Conservation (phyloP, 2,888 invertebrate species). For the Willowsia nigromaculata region DNA sequence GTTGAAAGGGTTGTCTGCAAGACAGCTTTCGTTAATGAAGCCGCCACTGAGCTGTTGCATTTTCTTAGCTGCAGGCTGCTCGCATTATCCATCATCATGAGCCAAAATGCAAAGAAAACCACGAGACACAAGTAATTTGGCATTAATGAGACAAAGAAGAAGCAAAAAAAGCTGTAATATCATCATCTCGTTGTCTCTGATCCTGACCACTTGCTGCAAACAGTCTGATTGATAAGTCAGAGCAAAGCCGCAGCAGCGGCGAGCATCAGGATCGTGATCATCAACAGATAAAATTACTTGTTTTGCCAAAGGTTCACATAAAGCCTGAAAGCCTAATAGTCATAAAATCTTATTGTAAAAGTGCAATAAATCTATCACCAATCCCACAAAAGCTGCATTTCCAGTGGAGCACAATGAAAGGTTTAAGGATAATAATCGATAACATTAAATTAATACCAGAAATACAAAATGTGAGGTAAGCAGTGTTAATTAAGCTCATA, state of each 20-base stretch:
- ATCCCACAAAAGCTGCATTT: background rate
- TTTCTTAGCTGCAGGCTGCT: conserved; percentile 6
- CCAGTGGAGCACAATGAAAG: background rate
- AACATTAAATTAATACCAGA: conserved; percentile 18
- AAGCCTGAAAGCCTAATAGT: background rate
- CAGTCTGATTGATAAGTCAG: background rate
- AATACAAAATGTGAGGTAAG: background rate
- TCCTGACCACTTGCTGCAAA: background rate
- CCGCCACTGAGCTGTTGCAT: conserved; percentile 13
- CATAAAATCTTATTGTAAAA: background rate
- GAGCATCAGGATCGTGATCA: background rate
- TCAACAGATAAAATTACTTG: background rate
- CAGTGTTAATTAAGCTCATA: too few species aligned
- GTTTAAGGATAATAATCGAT: background rate
- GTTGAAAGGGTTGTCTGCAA: conserved; percentile 9
- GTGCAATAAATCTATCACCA: conserved; percentile 16
- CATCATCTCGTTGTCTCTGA: background rate
- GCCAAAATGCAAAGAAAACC: background rate
- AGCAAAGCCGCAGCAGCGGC: background rate
- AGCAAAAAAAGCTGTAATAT: background rate
- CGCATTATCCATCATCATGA: background rate
- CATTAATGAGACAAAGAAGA: conserved; percentile 31
- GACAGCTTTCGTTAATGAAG: conserved; percentile 32
- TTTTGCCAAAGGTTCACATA: background rate
- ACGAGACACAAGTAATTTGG: conserved; percentile 28